These are phyloP conservation scores for Scelioninae gen. 1 DNA, from an alignment of 2,888 invertebrate genomes.

Conservation along the genomic window DNA sequence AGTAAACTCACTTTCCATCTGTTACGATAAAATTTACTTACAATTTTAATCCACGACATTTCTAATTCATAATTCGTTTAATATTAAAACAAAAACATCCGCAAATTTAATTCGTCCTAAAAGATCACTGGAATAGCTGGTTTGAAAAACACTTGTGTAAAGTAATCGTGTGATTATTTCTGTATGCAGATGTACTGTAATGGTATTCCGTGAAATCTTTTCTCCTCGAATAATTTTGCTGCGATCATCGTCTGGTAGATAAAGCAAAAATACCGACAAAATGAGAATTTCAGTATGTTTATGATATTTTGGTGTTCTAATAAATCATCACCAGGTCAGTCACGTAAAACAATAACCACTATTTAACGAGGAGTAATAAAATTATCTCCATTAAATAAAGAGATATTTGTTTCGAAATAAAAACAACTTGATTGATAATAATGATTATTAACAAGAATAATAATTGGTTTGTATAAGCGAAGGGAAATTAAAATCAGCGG, in stretches of 20 bases:
- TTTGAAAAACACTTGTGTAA: not conserved
- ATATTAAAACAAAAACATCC: too few relatives aligned
- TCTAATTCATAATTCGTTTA: too few relatives aligned
- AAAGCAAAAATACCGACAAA: not conserved
- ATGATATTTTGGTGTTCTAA: constrained; percentile 23
- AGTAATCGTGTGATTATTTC: not conserved
- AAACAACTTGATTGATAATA: not conserved
- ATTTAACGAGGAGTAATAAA: not conserved
- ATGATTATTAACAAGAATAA: too few relatives aligned
- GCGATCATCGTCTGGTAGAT: not conserved
- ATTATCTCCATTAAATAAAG: not conserved
- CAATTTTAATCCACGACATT: too few relatives aligned
- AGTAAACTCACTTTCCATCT: too few relatives aligned
- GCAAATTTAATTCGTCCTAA: too few relatives aligned
- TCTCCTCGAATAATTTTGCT: not conserved
- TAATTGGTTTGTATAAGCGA: not conserved
- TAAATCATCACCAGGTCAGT: constrained; percentile 21
- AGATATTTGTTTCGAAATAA: not conserved
- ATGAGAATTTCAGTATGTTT: not conserved
- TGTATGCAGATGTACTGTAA: not conserved
- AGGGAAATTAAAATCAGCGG: not conserved
- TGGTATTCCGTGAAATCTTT: constrained; percentile 7
- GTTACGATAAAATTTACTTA: too few relatives aligned
- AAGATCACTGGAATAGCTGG: not conserved
- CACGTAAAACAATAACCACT: constrained; percentile 20